Conservation (phyloP, 2,113 vertebrate genomes). For the Galemys pyrenaicus region DNA sequence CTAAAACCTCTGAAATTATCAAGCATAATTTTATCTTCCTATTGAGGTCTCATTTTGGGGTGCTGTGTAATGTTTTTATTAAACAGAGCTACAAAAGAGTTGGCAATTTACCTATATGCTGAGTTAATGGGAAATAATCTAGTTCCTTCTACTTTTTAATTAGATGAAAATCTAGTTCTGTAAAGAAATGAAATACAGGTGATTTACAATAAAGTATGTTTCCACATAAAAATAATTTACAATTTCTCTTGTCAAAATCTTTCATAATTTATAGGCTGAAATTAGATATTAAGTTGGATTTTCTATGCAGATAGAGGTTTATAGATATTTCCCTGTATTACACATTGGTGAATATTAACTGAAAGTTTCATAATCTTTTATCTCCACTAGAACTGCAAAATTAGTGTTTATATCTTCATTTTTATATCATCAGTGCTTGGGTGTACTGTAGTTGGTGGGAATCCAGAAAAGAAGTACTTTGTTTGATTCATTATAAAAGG, state of each 20-base stretch:
- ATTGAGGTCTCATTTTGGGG: not conserved
- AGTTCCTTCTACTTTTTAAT: conserved; percentile 57
- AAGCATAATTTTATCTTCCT: conserved; percentile 11
- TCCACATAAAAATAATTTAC: conserved; percentile 39
- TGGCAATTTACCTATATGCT: not conserved
- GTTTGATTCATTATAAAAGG: conserved; percentile 34
- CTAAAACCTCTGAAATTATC: conserved; percentile 34
- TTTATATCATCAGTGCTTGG: not conserved
- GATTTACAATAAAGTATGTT: conserved; percentile 26
- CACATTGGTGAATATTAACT: conserved; percentile 4
- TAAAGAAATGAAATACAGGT: conserved; percentile 48
- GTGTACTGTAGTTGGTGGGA: not conserved
- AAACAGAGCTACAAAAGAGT: not conserved
- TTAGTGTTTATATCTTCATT: conserved; percentile 25
- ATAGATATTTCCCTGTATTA: not conserved
- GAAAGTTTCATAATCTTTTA: conserved; percentile 56
- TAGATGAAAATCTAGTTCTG: conserved; percentile 29
- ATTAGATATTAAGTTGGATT: conserved; percentile 43
- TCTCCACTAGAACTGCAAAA: conserved; percentile 35
- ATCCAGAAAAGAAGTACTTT: not conserved
- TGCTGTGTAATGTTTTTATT: not conserved
- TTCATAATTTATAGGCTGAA: conserved; percentile 56
- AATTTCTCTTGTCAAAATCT: conserved; percentile 35
- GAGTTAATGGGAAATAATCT: conserved; percentile 34
- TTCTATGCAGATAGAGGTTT: not conserved